These are phyloP conservation scores for Bujurquina vittata DNA, from an alignment of 2,113 vertebrate genomes.

Conservation along the genomic window DNA sequence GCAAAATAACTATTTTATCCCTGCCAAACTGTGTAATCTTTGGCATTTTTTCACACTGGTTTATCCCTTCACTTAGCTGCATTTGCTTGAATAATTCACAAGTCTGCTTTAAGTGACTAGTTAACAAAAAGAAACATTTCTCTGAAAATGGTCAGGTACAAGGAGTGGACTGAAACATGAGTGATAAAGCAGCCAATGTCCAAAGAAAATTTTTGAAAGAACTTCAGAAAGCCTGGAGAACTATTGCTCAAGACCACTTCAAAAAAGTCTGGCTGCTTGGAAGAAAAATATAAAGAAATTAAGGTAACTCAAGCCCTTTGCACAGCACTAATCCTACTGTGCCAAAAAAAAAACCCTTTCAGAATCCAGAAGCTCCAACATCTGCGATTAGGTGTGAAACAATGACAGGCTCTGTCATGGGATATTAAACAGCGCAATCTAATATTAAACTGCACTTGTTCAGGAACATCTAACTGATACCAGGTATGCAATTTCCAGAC, in stretches of 20 bases:
- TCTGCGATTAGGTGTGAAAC: slow-evolving; percentile 12
- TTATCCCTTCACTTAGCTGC: no score
- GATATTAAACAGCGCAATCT: slow-evolving; percentile 14
- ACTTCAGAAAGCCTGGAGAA: not conserved
- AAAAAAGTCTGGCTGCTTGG: not conserved
- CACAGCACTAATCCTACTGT: not conserved
- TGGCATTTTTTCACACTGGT: not conserved
- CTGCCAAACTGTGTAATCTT: not conserved
- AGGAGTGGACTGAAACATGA: not conserved
- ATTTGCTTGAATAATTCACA: no score
- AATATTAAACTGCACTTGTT: not conserved
- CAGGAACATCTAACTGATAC: not conserved
- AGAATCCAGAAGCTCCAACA: not conserved
- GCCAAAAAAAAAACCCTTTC: not conserved
- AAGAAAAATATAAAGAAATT: not conserved
- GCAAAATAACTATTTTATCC: no score
- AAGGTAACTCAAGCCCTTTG: not conserved
- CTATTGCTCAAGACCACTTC: not conserved
- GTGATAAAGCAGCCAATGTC: no score
- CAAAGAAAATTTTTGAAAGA: no score
- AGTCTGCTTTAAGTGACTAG: no score
- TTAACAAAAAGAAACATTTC: not conserved
- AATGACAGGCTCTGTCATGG: not conserved
- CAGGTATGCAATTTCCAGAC: not conserved
- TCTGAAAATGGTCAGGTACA: not conserved